Evolutionary conservation across 1,140 invertebrate species (phyloP).

Genomic region (Ceratina japonica): DNA sequence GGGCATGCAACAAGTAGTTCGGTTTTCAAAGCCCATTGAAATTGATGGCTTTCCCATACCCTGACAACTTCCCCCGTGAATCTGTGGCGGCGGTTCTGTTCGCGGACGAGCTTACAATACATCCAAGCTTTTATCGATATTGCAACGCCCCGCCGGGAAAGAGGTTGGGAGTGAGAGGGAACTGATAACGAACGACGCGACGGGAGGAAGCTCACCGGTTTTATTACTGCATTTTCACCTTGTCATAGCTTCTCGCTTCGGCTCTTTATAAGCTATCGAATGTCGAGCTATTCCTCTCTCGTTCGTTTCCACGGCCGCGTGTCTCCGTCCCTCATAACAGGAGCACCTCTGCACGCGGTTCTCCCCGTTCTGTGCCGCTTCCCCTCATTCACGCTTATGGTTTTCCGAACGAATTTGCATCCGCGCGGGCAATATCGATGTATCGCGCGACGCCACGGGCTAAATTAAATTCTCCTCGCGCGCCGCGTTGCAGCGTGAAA

Average conservation of each 20-base stretch:
- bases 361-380: constrained; percentile 1
- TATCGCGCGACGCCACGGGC: constrained; percentile 34
- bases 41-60: constrained; percentile 81
- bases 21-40: constrained; percentile 81
- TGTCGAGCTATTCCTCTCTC: constrained; percentile 59
- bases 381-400: constrained; percentile 12
- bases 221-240: constrained; percentile 80
- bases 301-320: background rate
- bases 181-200: constrained; percentile 51
- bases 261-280: constrained; percentile 75
- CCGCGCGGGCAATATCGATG: constrained; percentile 31
- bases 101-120: constrained; percentile 77
- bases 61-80: constrained; percentile 75
- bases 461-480: constrained; percentile 43
- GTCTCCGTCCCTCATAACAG: too few species aligned
- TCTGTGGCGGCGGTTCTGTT: constrained; percentile 65
- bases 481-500: background rate
- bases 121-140: constrained; percentile 79
- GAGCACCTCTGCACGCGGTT: background rate
- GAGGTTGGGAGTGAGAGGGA: constrained; percentile 35
- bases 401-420: constrained; percentile 33
- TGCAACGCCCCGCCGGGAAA: constrained; percentile 63
- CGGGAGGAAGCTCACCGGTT: constrained; percentile 72
- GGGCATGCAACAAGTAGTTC: constrained; percentile 79
- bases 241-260: constrained; percentile 76